Percentiles rank a stretch among this genome's conserved stretches.
phyloP scores from a whole-genome alignment of 2,888 invertebrate genomes.

The Coleophora deauratella region DNA sequence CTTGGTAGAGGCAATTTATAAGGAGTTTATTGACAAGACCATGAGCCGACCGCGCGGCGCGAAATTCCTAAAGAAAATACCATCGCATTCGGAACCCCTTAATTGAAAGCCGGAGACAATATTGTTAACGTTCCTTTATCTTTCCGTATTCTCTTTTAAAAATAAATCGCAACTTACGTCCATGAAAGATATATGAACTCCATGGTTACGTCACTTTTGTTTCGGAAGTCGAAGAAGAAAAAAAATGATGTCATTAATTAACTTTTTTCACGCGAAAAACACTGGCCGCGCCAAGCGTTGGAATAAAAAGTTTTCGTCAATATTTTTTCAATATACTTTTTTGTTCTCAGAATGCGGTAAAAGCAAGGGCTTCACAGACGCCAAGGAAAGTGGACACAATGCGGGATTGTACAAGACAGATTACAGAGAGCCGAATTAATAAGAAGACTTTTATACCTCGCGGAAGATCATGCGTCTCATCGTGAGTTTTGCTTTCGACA shows the following conservation, averaged over 20 bases:
- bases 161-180: constrained; percentile 7
- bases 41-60: constrained; percentile 40
- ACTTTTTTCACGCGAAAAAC: constrained; percentile 15
- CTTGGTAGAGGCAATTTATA: constrained; percentile 68
- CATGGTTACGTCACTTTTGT: constrained; percentile 1
- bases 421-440: constrained; percentile 64
- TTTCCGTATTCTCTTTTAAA: constrained; percentile 5
- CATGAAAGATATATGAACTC: too few species aligned
- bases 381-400: constrained; percentile 62
- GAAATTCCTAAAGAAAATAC: constrained; percentile 61
- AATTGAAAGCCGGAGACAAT: constrained; percentile 61
- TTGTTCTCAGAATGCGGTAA: constrained; percentile 14
- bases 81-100: constrained; percentile 45
- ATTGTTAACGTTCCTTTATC: constrained; percentile 50
- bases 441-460: constrained; percentile 39
- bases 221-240: constrained; percentile 9
- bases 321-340: constrained; percentile 18
- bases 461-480: constrained; percentile 15
- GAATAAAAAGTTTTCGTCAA: constrained; percentile 22
- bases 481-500: too few species aligned
- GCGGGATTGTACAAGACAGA: constrained; percentile 65
- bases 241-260: constrained; percentile 16
- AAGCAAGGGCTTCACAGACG: constrained; percentile 33
- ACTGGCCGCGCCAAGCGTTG: constrained; percentile 13
- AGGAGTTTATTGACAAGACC: constrained; percentile 70